Conservation (phyloP, 2,888 invertebrate species). For the Callimorpha dominula region DNA sequence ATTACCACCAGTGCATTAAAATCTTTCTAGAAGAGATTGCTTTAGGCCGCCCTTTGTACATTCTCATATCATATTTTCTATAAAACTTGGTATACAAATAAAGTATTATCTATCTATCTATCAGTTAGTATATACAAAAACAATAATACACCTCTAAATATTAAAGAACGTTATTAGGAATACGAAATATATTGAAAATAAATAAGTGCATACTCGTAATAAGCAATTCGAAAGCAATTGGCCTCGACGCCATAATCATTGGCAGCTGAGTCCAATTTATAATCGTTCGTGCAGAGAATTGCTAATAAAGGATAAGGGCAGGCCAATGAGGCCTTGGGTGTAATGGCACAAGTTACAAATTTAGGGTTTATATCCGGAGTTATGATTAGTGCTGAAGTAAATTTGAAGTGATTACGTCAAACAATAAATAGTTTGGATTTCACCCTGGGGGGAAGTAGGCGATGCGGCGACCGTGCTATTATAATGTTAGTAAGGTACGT, state of each 20-base stretch:
- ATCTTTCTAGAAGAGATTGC: no score
- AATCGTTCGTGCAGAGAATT: constrained; percentile 35
- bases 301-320: constrained; percentile 23
- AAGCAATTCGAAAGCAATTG: constrained; percentile 20
- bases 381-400: constrained; percentile 12
- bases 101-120: no score
- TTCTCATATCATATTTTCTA: no score
- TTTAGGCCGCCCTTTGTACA: no score
- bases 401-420: neutral
- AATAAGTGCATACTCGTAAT: constrained; percentile 21
- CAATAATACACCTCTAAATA: neutral
- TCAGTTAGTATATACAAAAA: neutral
- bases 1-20: no score
- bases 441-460: neutral
- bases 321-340: constrained; percentile 11
- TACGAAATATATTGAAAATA: neutral
- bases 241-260: constrained; percentile 24
- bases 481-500: neutral
- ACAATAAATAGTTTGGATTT: constrained; percentile 1
- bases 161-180: neutral
- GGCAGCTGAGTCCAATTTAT: constrained; percentile 41
- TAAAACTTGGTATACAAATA: no score
- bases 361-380: constrained; percentile 17
- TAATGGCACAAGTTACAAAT: constrained; percentile 20
- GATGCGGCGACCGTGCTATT: neutral